Evolutionary conservation across 2,113 vertebrate species (phyloP), one percentile per base, ranked within the genome.

Genomic region (Elgaria multicarinata): DNA sequence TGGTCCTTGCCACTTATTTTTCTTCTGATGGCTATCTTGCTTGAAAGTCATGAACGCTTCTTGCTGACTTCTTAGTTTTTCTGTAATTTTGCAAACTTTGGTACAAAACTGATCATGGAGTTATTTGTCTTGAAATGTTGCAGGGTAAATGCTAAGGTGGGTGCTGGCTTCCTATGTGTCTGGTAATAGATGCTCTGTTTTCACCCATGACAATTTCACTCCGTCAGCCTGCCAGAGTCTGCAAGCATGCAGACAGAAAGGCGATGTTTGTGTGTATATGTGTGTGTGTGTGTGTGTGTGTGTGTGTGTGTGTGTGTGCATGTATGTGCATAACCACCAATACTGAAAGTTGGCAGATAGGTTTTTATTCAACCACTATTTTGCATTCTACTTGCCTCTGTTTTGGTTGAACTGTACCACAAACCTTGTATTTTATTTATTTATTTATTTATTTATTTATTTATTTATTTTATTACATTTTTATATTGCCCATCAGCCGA

Each of bases 111-210:
- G 94, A 93, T 94, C 95, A 93, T 89, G 88, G 94, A 94, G 93
- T 94, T 95, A 93, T 96, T 96, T 94, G 93, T 93, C 93, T 96
- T 94, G 94, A 95, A 94, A 95, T 94, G 91, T 95, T 95, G 91
- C 95, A 93, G 93, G 92, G 92, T 94, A 91, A 96, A 93, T 91
- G 94, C 93, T 94, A 94, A n/a, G 89, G 91, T 95, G 94, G 90
- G 87, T 96, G 95, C 94, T 95, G 95, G 46, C 94, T 91, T 96
- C 90, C 90, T 90, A 92, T 95, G 94, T 92, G 93, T 94, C 90
- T 95, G 92, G 93, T 96, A 95, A 95, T 95, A 95, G 95, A 96
- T 95, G 95, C 93, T 94, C 95, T 94, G 92, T 92, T 95, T 96
- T 95, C 90, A 95, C 95, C 95, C 95, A 92, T 95, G 93, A 93